Evolutionary conservation across 2,888 invertebrate genomes (phyloP), one percentile per base, ranked within the genome.

Genomic region (Dolichomitus sp.): DNA sequence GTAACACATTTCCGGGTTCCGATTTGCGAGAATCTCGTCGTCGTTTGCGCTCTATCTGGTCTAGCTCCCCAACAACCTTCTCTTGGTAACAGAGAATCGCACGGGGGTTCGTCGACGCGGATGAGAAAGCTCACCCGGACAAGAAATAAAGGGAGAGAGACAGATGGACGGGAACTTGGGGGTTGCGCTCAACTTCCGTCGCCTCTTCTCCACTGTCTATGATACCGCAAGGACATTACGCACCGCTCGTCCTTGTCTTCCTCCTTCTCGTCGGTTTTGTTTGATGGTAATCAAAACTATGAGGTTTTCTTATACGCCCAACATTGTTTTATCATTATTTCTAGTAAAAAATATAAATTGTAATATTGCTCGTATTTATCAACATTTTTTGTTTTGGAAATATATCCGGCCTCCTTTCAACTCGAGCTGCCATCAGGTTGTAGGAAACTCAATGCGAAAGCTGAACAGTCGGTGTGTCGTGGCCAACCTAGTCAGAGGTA

Each of bases 1-100:
- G 94, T 92, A 91, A 90, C 94, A 94, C 94, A 94, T 94, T 94
- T 94, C 94, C 94, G 91, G 91, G 91, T 94, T 94, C 94, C 94
- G 94, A 89, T 89, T 86, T 86, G 84, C 88, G 86, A 84, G 87
- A 86, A 87, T 86, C 80, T 78, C 80, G 84, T 85, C 88, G 78
- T 81, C 81, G 73, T 83, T 54, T 50, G 63, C 73, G 77, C 70
- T 81, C 69, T 80, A 72, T 73, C 78, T 77, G n/a, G 48, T 63
- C 77, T 63, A 69, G 59, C 74, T 65, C 73, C 59, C 79, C 75
- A 33, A 19, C 30, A 66, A 48, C 65, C 37, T 54, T 69, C 48
- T 69, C 66, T 50, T 23, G 57, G 59, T 68, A 45, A 61, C 66
- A 33, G 57, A 54, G 66, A 76, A 80, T 37, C 72, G 52, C 75